Conservation (phyloP, 2,888 invertebrate genomes). For the Hybos culiciformis region DNA sequence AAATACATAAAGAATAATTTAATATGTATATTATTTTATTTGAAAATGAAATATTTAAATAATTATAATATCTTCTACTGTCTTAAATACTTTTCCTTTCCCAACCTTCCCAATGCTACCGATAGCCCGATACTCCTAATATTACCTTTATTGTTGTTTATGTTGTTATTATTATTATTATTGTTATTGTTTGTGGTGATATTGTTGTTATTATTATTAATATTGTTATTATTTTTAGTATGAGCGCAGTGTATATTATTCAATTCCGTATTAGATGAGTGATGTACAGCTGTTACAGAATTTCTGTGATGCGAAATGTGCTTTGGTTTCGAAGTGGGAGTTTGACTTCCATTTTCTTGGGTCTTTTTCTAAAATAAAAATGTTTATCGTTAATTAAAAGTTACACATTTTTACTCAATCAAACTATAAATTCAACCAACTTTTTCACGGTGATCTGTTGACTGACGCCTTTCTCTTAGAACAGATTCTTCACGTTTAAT, state of each 20-base stretch:
- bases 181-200: background rate
- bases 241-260: conserved; percentile 32
- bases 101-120: background rate
- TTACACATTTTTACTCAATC: too few species aligned
- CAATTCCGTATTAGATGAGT: conserved; percentile 32
- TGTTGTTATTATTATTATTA: background rate
- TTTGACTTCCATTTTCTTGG: conserved; percentile 28
- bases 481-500: conserved; percentile 23
- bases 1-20: background rate
- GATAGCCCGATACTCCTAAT: background rate
- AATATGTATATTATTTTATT: background rate
- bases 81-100: background rate
- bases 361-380: background rate
- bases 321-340: conserved; percentile 28
- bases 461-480: conserved; percentile 26
- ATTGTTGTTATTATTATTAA: conserved; percentile 17
- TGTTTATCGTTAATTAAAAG: too few species aligned
- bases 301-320: conserved; percentile 29
- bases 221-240: conserved; percentile 26
- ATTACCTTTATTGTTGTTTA: conserved; percentile 1
- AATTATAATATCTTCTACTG: background rate
- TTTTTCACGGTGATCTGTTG: conserved; percentile 15
- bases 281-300: conserved; percentile 28
- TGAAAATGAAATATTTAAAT: background rate
- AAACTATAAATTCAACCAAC: background rate